Evolutionary conservation across 2,888 invertebrate genomes (phyloP).

Genomic region (Carterocephalus palaemon): DNA sequence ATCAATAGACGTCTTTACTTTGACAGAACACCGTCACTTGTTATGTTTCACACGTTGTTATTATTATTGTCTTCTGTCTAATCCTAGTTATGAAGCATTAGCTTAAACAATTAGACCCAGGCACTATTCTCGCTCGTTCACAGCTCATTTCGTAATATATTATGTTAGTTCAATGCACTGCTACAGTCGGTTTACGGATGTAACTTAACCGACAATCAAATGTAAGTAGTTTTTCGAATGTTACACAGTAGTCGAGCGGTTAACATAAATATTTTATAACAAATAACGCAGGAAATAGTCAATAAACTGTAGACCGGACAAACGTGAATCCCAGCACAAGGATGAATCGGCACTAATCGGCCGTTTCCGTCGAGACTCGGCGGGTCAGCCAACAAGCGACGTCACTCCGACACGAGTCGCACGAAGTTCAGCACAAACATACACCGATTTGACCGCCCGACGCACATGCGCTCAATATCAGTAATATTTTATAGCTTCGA

Average conservation of each 20-base stretch:
- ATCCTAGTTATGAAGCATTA: conserved; percentile 33
- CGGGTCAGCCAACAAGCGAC: conserved; percentile 29
- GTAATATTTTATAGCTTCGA: conserved; percentile 44
- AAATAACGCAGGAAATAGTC: conserved; percentile 65
- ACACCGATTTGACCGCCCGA: no score
- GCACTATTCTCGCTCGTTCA: conserved; percentile 7
- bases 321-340: conserved; percentile 56
- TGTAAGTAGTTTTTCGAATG: conserved; percentile 44
- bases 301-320: conserved; percentile 60
- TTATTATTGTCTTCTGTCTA: not conserved
- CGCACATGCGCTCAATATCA: conserved; percentile 54
- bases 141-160: conserved; percentile 14
- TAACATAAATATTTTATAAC: conserved; percentile 39
- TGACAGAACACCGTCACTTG: conserved; percentile 33
- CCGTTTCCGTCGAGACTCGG: conserved; percentile 50
- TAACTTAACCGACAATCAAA: conserved; percentile 47
- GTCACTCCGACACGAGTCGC: conserved; percentile 29
- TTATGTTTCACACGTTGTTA: conserved; percentile 34
- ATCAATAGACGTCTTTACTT: conserved; percentile 12
- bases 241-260: conserved; percentile 40
- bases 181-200: conserved; percentile 2
- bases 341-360: conserved; percentile 69
- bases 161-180: not conserved
- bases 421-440: conserved; percentile 47
- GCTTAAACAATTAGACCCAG: conserved; percentile 27